A percentile compares a stretch with the other conserved stretches of the same genome.
Conservation (phyloP, 1,140 invertebrate species). For the Acromyrmex charruanus region DNA sequence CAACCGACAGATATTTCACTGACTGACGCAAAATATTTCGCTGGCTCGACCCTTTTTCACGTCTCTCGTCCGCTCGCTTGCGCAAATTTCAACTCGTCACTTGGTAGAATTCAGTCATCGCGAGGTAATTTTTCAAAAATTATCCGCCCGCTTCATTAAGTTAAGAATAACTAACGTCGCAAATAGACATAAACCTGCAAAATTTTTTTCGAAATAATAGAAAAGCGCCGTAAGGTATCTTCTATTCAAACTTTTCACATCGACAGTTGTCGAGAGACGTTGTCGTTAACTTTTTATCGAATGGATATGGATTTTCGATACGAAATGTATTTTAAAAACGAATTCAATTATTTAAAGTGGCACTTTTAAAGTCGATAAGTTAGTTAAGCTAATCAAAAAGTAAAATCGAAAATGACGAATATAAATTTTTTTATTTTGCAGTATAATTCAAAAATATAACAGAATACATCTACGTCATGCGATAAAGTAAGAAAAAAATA, state of each 20-base stretch:
- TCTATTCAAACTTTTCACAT: slow-evolving; percentile 29
- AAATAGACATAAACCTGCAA: neutral
- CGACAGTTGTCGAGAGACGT: slow-evolving; percentile 12
- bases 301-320: slow-evolving; percentile 46
- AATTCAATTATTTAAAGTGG: slow-evolving; percentile 47
- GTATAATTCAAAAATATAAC: neutral
- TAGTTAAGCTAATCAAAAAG: slow-evolving; percentile 29
- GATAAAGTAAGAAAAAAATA: neutral
- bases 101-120: neutral
- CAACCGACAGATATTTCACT: slow-evolving; percentile 38
- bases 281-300: slow-evolving; percentile 31
- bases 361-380: slow-evolving; percentile 3
- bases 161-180: slow-evolving; percentile 24
- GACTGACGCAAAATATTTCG: slow-evolving; percentile 53
- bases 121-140: slow-evolving; percentile 52
- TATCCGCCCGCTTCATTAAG: slow-evolving; percentile 11
- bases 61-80: neutral
- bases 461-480: neutral
- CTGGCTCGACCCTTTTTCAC: slow-evolving; percentile 32
- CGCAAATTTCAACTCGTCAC: slow-evolving; percentile 7
- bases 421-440: neutral
- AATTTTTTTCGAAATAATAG: slow-evolving; percentile 18
- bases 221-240: neutral
- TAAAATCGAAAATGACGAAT: neutral
- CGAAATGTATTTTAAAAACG: slow-evolving; percentile 25